These are phyloP conservation scores for Melospiza melodia DNA, from an alignment of 2,113 vertebrate genomes.

Conservation along the genomic window DNA sequence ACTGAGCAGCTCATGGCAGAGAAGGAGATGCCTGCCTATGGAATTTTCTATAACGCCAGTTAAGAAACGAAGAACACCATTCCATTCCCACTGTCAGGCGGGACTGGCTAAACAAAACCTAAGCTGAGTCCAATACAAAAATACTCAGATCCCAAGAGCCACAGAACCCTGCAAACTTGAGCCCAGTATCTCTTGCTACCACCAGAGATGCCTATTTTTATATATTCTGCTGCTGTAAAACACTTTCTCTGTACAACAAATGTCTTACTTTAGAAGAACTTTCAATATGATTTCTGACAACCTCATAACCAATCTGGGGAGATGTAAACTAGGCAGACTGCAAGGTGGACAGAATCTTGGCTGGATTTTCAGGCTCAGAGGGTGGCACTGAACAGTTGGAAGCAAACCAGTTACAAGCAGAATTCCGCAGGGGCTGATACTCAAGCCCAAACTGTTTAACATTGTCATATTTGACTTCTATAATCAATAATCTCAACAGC, in stretches of 20 bases:
- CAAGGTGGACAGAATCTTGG: background rate
- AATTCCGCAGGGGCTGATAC: background rate
- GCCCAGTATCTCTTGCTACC: background rate
- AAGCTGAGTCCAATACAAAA: background rate
- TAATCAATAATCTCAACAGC: background rate
- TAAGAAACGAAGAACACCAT: background rate
- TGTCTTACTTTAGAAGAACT: background rate
- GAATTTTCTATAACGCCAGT: background rate
- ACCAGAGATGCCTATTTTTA: background rate
- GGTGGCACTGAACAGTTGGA: background rate
- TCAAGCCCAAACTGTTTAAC: background rate
- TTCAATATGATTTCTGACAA: background rate
- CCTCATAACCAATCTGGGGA: background rate
- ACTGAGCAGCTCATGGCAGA: background rate
- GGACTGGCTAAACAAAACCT: background rate
- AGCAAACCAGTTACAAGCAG: background rate
- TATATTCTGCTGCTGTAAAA: background rate
- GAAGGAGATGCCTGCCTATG: background rate
- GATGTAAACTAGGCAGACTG: background rate
- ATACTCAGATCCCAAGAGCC: background rate
- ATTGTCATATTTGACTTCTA: background rate
- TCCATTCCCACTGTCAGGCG: background rate
- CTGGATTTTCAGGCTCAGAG: background rate
- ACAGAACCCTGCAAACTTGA: background rate
- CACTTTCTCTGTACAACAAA: background rate